Base-by-base conservation (phyloP, 2,888 invertebrate species). In the Hoplodrina ambigua region DNA sequence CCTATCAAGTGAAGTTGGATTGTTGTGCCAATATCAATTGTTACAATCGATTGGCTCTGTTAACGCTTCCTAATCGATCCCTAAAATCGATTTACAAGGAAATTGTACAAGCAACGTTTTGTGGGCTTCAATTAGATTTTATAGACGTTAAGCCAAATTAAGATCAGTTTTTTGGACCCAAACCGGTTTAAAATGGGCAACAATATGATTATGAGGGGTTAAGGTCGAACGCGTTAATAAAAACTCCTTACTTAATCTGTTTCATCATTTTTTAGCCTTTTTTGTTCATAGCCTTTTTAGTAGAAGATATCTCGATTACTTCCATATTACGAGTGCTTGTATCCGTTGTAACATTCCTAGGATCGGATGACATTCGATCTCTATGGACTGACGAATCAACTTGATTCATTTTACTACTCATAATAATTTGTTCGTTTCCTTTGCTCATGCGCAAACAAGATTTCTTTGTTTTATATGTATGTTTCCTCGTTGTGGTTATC, bases 31-130 rank as follows among this genome's bases (percentile, higher is more conserved):
- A 73, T 67, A 62, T 63, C 63, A 64, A 72, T 33, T 20, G 46
- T 75, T 70, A 54, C 60, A 82, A 78, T 84, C 68, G 67, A 84
- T 84, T 84, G 61, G 46, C 50, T 70, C 52, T 74, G 61, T 67
- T 54, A 69, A 70, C 53, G 83, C 73, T 81, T 72, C 75, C 71
- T 81, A 75, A 82, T 78, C 58, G 72, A 73, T 69, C 55, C 63
- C 53, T n/a, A 56, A 65, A 73, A 72, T 73, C 49, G 66, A 81
- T 81, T 81, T 56, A 65, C 53, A 20, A 59, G 20, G n/a, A 69
- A 76, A 80, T 65, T 75, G 25, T 73, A 60, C 19, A 30, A 67
- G 52, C 37, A 54, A 54, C 37, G 17, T 62, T 37, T 64, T 67
- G 52, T 59, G 13, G 17, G 13, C 33, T 69, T 55, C 19, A 54